Conservation (phyloP, 2,797 vertebrate species). For the Meriones psammophilus region DNA sequence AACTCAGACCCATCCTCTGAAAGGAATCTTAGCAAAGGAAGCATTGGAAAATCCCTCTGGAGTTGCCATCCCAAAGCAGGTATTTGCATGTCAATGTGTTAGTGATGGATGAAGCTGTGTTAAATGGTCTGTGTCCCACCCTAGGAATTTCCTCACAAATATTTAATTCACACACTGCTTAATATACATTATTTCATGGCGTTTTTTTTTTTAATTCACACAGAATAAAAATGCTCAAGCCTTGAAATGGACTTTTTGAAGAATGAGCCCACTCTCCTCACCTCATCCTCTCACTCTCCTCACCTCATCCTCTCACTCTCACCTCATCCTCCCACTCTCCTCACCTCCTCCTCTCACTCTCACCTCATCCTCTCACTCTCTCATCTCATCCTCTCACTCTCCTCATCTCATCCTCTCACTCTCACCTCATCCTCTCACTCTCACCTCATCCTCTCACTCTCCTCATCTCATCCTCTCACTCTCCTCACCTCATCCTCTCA, state of each 20-base stretch:
- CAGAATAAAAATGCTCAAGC: background rate
- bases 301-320: background rate
- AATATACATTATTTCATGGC: background rate
- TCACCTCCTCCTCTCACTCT: background rate
- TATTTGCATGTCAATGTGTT: background rate
- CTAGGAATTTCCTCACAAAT: conserved; percentile 36
- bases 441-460: too few species aligned
- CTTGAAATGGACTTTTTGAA: background rate
- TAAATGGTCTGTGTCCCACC: background rate
- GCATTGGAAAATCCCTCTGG: background rate
- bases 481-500: too few species aligned
- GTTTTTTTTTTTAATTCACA: background rate
- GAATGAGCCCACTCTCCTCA: background rate
- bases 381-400: too few species aligned
- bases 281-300: background rate
- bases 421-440: too few species aligned
- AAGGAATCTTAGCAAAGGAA: background rate
- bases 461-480: too few species aligned
- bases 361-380: too few species aligned
- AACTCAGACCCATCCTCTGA: background rate
- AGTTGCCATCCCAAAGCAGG: background rate
- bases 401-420: too few species aligned
- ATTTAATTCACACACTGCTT: background rate
- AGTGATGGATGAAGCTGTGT: background rate
- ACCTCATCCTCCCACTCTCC: too few species aligned